Evolutionary conservation across 1,140 invertebrate species (phyloP).

Genomic region (Elymnias hypermnestra): DNA sequence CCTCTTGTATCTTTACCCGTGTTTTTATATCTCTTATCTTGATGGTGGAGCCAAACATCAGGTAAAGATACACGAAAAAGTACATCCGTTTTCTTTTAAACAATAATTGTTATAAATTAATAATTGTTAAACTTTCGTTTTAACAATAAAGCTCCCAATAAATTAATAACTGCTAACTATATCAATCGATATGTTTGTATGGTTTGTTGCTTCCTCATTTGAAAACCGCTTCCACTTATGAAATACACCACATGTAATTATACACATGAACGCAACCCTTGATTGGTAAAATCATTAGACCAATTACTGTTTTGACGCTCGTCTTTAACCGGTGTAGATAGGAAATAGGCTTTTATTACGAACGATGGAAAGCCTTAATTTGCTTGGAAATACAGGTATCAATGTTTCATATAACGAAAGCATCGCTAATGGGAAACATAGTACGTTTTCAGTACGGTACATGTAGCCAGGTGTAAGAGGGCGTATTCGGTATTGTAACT

Average conservation of each 20-base stretch:
- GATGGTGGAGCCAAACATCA: no score
- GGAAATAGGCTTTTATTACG: constrained; percentile 4
- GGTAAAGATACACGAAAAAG: no score
- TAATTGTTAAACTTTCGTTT: no score
- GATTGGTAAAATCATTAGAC: constrained; percentile 26
- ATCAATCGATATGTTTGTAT: no score
- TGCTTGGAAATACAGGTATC: neutral
- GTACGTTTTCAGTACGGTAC: neutral
- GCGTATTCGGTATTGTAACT: no score
- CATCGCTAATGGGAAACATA: neutral
- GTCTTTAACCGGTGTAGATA: neutral
- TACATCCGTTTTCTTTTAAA: no score
- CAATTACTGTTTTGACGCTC: constrained; percentile 19
- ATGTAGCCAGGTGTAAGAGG: neutral
- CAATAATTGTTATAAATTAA: no score
- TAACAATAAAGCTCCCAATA: no score
- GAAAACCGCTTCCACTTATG: constrained; percentile 9
- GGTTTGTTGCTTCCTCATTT: no score
- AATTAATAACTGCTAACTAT: no score
- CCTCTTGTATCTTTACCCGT: no score
- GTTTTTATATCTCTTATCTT: no score
- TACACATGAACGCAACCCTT: constrained; percentile 17
- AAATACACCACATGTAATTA: constrained; percentile 12
- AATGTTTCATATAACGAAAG: constrained; percentile 4
- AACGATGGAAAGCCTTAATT: neutral